Evolutionary conservation across 2,888 invertebrate species (phyloP), one percentile per base, ranked within the genome.

Genomic region (Mycogona germanica): DNA sequence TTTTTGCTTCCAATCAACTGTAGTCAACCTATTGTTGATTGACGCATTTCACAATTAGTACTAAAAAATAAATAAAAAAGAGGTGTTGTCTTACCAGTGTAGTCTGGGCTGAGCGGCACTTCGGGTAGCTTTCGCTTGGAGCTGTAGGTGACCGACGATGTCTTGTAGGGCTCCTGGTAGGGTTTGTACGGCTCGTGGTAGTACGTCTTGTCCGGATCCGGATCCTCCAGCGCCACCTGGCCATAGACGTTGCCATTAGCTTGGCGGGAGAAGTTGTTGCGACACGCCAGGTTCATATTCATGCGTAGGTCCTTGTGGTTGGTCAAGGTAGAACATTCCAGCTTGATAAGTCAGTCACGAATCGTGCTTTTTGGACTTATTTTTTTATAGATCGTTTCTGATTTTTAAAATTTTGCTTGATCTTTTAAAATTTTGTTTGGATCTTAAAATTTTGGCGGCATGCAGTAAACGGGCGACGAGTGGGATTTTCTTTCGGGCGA

Each of bases 51-150:
- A n/a, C n/a, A n/a, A n/a, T n/a, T n/a, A n/a, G n/a, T n/a, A n/a
- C n/a, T n/a, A n/a, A n/a, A n/a, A n/a, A n/a, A n/a, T n/a, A n/a
- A n/a, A n/a, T n/a, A n/a, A n/a, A n/a, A n/a, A n/a, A n/a, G n/a
- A n/a, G n/a, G n/a, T n/a, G n/a, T n/a, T n/a, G 21, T 25, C 67
- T 66, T 71, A 77, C 77, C 77, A 68, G 76, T 74, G 64, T 77
- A 77, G 66, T 76, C 76, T 55, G 76, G 76, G 62, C 75, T 74
- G 29, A 40, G 45, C 3, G 67, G 68, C 32, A 67, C 60, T 30
- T 66, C 67, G n/a, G 68, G 67, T 26, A 68, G 63, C 58, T 65
- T 64, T 55, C 67, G 62, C 17, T 55, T 55, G n/a, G 57, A 40
- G 59, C 64, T 63, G 61, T 64, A 65, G 55, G 67, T 63, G 55